phyloP scores from a whole-genome alignment of 2,797 vertebrate genomes.

The Anolis apletophallus region DNA sequence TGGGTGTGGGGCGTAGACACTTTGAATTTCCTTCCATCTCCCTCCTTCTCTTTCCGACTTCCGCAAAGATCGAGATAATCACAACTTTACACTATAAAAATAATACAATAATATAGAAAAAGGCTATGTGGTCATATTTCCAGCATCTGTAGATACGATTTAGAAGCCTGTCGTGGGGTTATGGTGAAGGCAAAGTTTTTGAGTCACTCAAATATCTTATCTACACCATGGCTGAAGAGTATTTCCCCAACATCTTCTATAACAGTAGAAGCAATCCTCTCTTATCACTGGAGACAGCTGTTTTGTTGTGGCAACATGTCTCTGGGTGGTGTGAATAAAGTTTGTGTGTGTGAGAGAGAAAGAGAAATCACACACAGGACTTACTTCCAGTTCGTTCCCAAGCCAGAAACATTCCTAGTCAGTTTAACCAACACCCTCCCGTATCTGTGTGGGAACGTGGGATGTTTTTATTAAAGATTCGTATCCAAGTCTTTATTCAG shows the following conservation, averaged over 20 bases:
- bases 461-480: conserved; percentile 5
- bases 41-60: background rate
- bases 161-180: background rate
- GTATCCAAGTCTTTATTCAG: conserved; percentile 6
- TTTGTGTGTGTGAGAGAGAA: background rate
- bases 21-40: background rate
- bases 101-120: background rate
- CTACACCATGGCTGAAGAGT: too few species aligned
- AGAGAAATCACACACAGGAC: background rate
- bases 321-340: background rate
- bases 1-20: background rate
- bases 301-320: background rate
- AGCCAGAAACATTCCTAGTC: conserved; percentile 1
- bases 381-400: background rate
- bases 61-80: background rate
- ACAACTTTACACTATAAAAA: background rate
- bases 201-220: background rate
- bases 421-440: conserved; percentile 1
- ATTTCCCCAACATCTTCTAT: too few species aligned
- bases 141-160: background rate
- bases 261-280: background rate
- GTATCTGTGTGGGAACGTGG: conserved; percentile 21
- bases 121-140: too few species aligned
- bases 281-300: background rate
- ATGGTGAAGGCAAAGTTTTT: background rate